Evolutionary conservation across 2,797 vertebrate genomes (phyloP), one percentile per base, ranked within the genome.

Genomic region (Peromyscus melanophrys): DNA sequence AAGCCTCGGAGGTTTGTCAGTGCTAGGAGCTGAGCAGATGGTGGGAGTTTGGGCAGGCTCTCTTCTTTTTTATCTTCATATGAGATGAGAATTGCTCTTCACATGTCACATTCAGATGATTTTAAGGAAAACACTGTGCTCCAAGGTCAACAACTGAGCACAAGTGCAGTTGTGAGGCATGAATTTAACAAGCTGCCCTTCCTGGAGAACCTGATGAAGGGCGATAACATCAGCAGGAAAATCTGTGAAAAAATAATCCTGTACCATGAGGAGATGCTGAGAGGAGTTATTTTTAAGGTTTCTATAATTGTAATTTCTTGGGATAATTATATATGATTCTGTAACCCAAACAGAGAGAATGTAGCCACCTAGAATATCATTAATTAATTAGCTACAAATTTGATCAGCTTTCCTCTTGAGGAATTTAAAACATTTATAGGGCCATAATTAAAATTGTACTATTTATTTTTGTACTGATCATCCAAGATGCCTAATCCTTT

Each of bases 401-500:
- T 92, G n/a, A 89, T 87, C 76, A 65, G 89, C 75, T 96, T 27
- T 84, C 94, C 46, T 91, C 37, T 94, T 95, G 86, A 96, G 97
- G 77, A 96, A 88, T 78, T 52, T 75, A 93, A 97, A 90, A 73
- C 40, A 81, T 63, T 69, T 83, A 89, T 92, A 69, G 17, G 63
- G 37, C 37, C 73, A 69, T 83, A 92, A 96, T 94, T 96, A 88
- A 94, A 96, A 94, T 29, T 89, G 55, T 65, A 83, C 31, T 49
- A 85, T 57, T 96, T 96, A 90, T 90, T 90, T 97, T 93, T 91
- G 57, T 82, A 89, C 37, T 52, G n/a, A 95, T 96, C 71, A 78
- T 97, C 83, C 90, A 87, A 95, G 88, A 97, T 95, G 71, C 77
- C 93, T 95, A 96, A 95, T 96, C 86, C 40, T 92, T 96, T 97